phyloP scores from a whole-genome alignment of 2,797 vertebrate genomes.

The Paedocypris micromegethes region DNA sequence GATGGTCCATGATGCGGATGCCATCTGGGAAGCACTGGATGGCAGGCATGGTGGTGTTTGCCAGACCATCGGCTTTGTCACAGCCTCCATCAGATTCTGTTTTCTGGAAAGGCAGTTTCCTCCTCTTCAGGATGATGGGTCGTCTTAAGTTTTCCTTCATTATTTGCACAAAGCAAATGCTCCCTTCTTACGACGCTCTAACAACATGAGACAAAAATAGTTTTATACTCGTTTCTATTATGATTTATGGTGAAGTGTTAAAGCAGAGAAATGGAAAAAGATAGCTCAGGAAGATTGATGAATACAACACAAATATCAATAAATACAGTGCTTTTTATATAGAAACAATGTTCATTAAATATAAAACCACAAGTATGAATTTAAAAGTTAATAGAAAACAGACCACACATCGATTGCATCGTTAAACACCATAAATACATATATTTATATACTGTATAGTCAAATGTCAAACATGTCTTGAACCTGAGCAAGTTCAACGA shows the following conservation, averaged over 20 bases:
- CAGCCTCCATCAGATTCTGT: conserved; percentile 52
- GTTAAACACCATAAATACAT: too few species aligned
- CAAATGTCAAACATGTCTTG: background rate
- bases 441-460: background rate
- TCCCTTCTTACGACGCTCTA: conserved; percentile 50
- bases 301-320: too few species aligned
- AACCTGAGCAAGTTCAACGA: background rate
- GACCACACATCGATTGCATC: background rate
- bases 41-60: conserved; percentile 26
- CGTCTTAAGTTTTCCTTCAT: conserved; percentile 90
- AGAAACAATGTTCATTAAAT: too few species aligned
- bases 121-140: conserved; percentile 92
- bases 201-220: background rate
- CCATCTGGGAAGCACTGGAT: conserved; percentile 67
- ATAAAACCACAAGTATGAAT: background rate
- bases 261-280: too few species aligned
- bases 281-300: too few species aligned
- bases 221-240: too few species aligned
- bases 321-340: too few species aligned
- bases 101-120: conserved; percentile 76
- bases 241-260: too few species aligned
- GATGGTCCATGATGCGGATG: conserved; percentile 83
- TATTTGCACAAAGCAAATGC: conserved; percentile 58
- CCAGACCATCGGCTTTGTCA: conserved; percentile 43
- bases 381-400: background rate